Evolutionary conservation across 2,888 invertebrate genomes (phyloP).

Genomic region (Dryocosmus kuriphilus): DNA sequence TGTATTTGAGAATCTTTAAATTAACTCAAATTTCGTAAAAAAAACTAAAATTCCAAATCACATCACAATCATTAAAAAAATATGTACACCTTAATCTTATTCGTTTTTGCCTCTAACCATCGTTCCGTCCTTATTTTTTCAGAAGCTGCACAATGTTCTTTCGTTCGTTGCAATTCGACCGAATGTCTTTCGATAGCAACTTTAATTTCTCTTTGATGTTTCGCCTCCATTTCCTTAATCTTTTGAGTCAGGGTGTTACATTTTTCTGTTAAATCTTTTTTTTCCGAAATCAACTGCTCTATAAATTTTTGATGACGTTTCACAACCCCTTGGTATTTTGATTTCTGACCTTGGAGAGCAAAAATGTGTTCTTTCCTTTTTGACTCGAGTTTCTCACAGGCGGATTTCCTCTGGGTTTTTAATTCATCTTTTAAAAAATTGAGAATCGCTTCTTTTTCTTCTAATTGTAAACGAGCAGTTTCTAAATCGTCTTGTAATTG

Average conservation of each 20-base stretch:
- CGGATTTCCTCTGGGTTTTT: conserved; percentile 76
- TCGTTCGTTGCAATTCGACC: conserved; percentile 86
- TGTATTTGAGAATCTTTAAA: not conserved
- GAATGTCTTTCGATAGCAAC: conserved; percentile 87
- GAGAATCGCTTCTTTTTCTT: conserved; percentile 69
- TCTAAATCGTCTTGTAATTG: conserved; percentile 66
- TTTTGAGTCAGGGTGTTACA: conserved; percentile 85
- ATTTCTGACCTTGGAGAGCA: conserved; percentile 81
- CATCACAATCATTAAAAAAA: conserved; percentile 18
- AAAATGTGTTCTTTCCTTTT: conserved; percentile 76
- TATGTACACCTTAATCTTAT: conserved; percentile 86
- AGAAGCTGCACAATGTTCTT: conserved; percentile 87
- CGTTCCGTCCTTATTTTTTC: conserved; percentile 87
- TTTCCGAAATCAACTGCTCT: conserved; percentile 88
- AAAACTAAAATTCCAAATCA: not conserved
- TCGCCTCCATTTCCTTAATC: conserved; percentile 83
- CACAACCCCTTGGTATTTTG: conserved; percentile 86
- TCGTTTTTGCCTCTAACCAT: conserved; percentile 91
- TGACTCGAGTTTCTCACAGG: conserved; percentile 75
- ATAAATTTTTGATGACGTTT: conserved; percentile 90
- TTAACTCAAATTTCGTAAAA: not conserved
- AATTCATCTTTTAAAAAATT: conserved; percentile 68
- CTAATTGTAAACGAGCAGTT: conserved; percentile 65
- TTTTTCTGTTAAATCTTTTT: conserved; percentile 87
- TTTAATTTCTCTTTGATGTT: conserved; percentile 83